These are phyloP conservation scores for Paracentrotus lividus DNA, from an alignment of 53 echinoderm and acorn worm species.

Conservation along the genomic window DNA sequence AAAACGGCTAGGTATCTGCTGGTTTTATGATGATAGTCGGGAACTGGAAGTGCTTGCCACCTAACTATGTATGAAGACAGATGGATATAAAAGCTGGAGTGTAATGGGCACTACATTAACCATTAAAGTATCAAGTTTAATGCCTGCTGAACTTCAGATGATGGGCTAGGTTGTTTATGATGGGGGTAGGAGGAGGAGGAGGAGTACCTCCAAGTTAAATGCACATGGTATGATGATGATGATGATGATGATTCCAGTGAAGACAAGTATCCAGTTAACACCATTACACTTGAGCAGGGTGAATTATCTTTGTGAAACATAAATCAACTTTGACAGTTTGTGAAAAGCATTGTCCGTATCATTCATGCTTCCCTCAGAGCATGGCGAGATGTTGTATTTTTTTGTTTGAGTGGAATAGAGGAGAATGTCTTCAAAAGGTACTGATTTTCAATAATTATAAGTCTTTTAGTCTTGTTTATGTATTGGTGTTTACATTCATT, in stretches of 20 bases:
- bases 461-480: background rate
- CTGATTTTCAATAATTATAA: background rate
- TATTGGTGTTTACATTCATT: background rate
- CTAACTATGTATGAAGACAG: conserved; percentile 53
- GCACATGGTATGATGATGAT: conserved; percentile 35
- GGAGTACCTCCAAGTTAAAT: conserved; percentile 31
- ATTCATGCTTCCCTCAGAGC: background rate
- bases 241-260: conserved; percentile 32
- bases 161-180: conserved; percentile 58
- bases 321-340: conserved; percentile 54
- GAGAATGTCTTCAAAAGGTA: background rate
- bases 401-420: background rate
- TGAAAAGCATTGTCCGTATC: conserved; percentile 8
- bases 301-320: conserved; percentile 15
- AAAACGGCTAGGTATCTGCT: conserved; percentile 11
- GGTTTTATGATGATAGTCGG: conserved; percentile 58
- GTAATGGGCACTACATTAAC: conserved; percentile 69
- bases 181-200: conserved; percentile 31
- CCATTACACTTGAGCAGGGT: conserved; percentile 35
- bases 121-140: conserved; percentile 71
- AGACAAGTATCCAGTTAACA: conserved; percentile 54
- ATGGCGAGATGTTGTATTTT: no score
- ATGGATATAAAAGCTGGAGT: conserved; percentile 31
- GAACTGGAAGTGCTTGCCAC: conserved; percentile 51
- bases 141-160: background rate